Base-by-base conservation (phyloP, 2,113 vertebrate species). In the Sinocyclocheilus anophthalmus region DNA sequence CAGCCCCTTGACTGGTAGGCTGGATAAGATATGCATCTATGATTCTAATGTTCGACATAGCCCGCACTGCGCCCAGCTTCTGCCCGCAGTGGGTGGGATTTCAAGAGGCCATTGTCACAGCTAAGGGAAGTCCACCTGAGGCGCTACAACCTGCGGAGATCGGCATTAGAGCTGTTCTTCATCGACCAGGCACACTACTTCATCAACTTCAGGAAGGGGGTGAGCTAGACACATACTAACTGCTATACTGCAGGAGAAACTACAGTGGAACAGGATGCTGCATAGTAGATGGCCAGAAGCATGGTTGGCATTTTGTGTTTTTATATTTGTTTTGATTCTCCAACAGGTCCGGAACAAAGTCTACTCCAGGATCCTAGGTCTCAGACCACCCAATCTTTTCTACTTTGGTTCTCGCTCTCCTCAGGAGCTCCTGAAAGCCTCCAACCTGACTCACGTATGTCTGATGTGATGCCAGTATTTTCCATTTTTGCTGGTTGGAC, bases 141-240 rank as follows among this genome's bases (percentile, higher is more conserved):
- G 81, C 96, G 98, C 37, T 99, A 98, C 93, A 99, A 99, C 95
- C 94, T 99, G 88, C 96, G 97, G 37, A 95, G 98, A 1, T 99
- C 98, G 0, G 98, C 98, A 0, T 94, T 99, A 0, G 98, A 99
- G 92, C 96, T 99, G 22, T 99, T 99, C 95, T 99, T 99, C 93
- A 98, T 98, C 0, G 97, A 99, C 90, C 98, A 99, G 91, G 94
- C 97, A 85, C 98, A 98, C 92, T 99, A 98, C 93, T 99, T 99
- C 91, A 96, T 99, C 95, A 99, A 99, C 93, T 99, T 99, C 93
- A 97, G 89, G 0, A 96, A 97, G 89, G 97, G 97, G 96, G 97
- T 95, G 67, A 30, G 63, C n/a, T 24, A 59, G 65, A 45, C 65
- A 55, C 12, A n/a, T 33, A 39, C 57, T 42, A 61, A 42, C 65